Evolutionary conservation across 2,113 vertebrate species (phyloP), one percentile per base, ranked within the genome.

Genomic region (Ceyx cyanopectus): DNA sequence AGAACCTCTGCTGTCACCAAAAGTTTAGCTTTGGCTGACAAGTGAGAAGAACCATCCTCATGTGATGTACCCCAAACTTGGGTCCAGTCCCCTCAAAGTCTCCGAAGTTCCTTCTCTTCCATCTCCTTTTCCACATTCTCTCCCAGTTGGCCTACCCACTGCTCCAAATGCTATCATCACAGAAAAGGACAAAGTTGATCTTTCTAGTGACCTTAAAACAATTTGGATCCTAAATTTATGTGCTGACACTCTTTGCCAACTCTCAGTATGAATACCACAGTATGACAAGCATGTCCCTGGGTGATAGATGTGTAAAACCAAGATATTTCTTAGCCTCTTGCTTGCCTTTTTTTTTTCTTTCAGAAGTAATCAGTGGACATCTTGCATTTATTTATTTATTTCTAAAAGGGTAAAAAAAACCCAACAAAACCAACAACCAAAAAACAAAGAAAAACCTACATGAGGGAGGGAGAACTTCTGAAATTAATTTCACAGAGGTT

Each of bases 401-500:
- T 22, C 22, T 48, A 54, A 27, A 24, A 37, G 17, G 3, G 10
- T 18, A 48, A 62, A 26, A 73, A 19, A 19, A 16, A 27, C 9
- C 4, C 4, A 34, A 34, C 12, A 22, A 32, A 37, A 37, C 37
- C 37, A 37, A 37, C 37, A 37, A 37, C 37, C 37, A 37, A 37
- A 37, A 37, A 37, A 37, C 14, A 22, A 32, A 13, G n/a, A 40
- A 54, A 20, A 14, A 30, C 11, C 20, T n/a, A 37, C 37, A n/a
- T 5, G 30, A 72, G 8, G 29, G 41, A 67, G 13, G 54, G 26
- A 63, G 32, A 87, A 53, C 29, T 62, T 70, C 81, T 86, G 68
- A 86, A 92, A 94, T 88, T 43, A 60, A 85, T 88, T 90, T 93
- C 48, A 66, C 89, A 88, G 81, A 73, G 54, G 22, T 76, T 87